Percentiles rank a stretch among this genome's conserved stretches.
Evolutionary conservation across 2,888 invertebrate species (phyloP).

Genomic region (Masnerella sp.): DNA sequence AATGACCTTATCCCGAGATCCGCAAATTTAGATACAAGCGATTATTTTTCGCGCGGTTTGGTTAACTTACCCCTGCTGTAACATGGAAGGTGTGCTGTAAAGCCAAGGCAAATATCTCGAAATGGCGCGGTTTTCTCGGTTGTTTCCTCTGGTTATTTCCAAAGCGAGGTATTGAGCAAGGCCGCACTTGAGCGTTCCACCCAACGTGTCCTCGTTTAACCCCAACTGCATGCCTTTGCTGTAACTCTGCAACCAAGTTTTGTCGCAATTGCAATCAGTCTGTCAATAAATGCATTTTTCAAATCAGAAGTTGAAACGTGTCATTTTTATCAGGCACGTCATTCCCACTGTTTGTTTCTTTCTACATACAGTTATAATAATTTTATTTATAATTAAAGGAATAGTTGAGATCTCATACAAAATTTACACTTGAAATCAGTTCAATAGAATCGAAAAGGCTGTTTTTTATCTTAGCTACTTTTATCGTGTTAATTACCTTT

Average conservation of each 20-base stretch:
- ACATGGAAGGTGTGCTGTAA: slow-evolving; percentile 86
- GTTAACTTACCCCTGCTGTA: slow-evolving; percentile 86
- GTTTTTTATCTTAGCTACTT: neutral
- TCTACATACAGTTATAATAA: no score
- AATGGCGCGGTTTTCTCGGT: slow-evolving; percentile 89
- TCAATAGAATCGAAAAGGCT: no score
- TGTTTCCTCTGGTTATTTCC: slow-evolving; percentile 94
- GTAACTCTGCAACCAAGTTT: slow-evolving; percentile 80
- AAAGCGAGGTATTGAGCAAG: slow-evolving; percentile 95
- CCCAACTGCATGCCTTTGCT: slow-evolving; percentile 85
- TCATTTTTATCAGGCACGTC: no score
- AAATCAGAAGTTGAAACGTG: no score
- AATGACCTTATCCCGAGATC: neutral
- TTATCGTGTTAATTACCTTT: slow-evolving; percentile 82
- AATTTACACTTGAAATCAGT: no score
- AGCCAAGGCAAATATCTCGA: slow-evolving; percentile 94
- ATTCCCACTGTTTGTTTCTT: no score
- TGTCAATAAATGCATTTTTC: neutral
- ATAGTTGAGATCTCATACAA: no score
- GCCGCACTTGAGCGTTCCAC: slow-evolving; percentile 97
- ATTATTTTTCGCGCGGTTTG: slow-evolving; percentile 17
- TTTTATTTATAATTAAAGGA: no score
- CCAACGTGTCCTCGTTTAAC: slow-evolving; percentile 96
- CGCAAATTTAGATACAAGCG: neutral
- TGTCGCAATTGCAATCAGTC: no score